Evolutionary conservation across 2,888 invertebrate species (phyloP), one percentile per base, ranked within the genome.

Genomic region (Lepidochitona cinerea): DNA sequence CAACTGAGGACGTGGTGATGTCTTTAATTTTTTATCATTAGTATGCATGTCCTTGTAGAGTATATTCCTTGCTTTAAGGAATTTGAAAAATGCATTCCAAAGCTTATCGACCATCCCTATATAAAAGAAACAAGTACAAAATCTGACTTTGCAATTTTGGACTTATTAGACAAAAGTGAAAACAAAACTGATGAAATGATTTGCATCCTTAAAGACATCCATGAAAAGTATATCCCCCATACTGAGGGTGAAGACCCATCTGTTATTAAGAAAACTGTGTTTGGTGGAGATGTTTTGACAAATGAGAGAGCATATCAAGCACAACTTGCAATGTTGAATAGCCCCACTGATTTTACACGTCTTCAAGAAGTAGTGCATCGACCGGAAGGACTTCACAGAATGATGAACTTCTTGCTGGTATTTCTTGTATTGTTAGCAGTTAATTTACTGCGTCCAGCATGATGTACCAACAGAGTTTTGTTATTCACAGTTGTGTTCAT

Each of bases 151-250:
- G 26, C 69, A 26, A 75, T 75, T 35, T 70, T 70, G 29, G 76
- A 76, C 37, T 71, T 79, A 32, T 67, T 77, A n/a, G 76, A 79
- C 6, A 70, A 69, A 33, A 77, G 73, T 75, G 79, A 77, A 75
- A 79, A 77, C 32, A 70, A 73, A 35, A 37, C 59, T 41, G 64
- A 65, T 37, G 77, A 72, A 36, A 77, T 77, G 73, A 79, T 79
- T 6, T 37, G 29, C 26, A 76, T 76, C 41, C 29, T 76, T 23
- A 33, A 74, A 59, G 35, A 41, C 36, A 64, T 76, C 26, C 76
- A 76, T 41, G 59, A 59, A 18, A 36, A 71, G 23, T 36, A 49
- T 35, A 68, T 76, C 32, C 70, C 74, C 18, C 71, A 69, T 32
- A 64, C 52, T 6, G 37, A 72, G 1, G 37, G 36, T 29, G 37